phyloP scores from a whole-genome alignment of 2,113 vertebrate genomes.

The Hypocryptadius cinnamomeus region DNA sequence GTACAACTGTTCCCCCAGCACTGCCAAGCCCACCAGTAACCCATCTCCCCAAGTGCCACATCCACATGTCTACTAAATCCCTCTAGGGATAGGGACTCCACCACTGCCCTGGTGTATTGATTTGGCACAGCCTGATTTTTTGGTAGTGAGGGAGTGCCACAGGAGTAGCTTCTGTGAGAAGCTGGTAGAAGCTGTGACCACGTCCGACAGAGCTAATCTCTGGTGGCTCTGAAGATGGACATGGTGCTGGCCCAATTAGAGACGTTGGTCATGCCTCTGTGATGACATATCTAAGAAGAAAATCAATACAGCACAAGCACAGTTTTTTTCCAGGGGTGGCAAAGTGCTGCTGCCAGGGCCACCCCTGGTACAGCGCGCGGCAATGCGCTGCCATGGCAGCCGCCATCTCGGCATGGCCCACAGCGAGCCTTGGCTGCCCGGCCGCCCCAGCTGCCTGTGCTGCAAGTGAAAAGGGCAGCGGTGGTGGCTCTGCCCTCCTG shows the following conservation, averaged over 20 bases:
- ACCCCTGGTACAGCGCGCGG: rapidly evolving
- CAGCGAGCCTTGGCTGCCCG: rapidly evolving
- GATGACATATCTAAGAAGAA: background rate
- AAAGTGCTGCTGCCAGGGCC: rapidly evolving
- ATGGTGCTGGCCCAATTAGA: background rate
- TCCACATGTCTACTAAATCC: background rate
- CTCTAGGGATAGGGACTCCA: background rate
- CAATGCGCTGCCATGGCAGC: background rate
- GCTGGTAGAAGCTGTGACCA: background rate
- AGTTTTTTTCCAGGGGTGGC: background rate
- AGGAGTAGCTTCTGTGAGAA: background rate
- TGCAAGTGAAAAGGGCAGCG: background rate
- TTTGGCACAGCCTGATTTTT: background rate
- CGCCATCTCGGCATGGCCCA: rapidly evolving
- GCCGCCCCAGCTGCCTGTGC: too few species aligned
- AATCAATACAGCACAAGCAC: rapidly evolving
- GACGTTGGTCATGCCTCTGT: background rate
- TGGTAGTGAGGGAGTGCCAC: rapidly evolving
- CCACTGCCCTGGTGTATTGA: background rate
- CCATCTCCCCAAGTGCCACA: background rate
- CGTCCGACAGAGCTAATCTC: background rate
- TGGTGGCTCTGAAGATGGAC: background rate
- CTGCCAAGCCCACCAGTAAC: background rate
- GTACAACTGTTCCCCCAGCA: background rate
- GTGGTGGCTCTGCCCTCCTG: background rate